Conservation (phyloP, 2,888 invertebrate genomes). For the Tetrapedia diversipes region DNA sequence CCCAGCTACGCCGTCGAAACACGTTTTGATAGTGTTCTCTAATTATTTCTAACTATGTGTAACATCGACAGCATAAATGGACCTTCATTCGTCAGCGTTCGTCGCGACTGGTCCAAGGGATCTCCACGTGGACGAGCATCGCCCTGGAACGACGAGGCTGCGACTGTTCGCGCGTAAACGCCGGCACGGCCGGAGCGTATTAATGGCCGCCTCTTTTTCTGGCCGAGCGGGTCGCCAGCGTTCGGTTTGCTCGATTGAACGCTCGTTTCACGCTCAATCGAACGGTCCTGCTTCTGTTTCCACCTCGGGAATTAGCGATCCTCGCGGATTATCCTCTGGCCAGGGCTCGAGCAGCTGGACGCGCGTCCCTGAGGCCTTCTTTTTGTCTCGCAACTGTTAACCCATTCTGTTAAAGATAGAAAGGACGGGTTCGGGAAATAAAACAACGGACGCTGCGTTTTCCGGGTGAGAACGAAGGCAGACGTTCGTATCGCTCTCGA, state of each 20-base stretch:
- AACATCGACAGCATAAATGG: too few species aligned
- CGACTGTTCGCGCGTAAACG: conserved; percentile 26
- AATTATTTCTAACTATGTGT: too few species aligned
- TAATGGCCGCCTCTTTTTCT: conserved; percentile 40
- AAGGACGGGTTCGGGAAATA: too few species aligned
- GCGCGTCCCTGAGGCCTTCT: too few species aligned
- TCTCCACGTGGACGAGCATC: conserved; percentile 20
- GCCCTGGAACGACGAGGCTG: conserved; percentile 8
- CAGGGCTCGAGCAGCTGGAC: too few species aligned
- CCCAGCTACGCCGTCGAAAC: too few species aligned
- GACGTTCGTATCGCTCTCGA: too few species aligned
- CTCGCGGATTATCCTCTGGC: conserved; percentile 21
- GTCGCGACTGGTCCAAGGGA: conserved; percentile 8
- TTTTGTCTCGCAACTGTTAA: too few species aligned
- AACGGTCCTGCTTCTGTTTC: conserved; percentile 33
- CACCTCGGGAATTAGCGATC: conserved; percentile 1
- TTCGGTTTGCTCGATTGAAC: conserved; percentile 60
- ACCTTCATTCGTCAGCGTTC: conserved; percentile 3
- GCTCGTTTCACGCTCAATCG: conserved; percentile 65
- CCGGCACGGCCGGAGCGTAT: conserved; percentile 22
- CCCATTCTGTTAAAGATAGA: too few species aligned
- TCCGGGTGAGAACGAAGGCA: too few species aligned
- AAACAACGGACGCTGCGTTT: too few species aligned
- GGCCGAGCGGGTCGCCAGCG: conserved; percentile 39
- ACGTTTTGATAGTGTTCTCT: too few species aligned